Conservation (phyloP, 2,797 vertebrate species). For the Spheniscus humboldti region DNA sequence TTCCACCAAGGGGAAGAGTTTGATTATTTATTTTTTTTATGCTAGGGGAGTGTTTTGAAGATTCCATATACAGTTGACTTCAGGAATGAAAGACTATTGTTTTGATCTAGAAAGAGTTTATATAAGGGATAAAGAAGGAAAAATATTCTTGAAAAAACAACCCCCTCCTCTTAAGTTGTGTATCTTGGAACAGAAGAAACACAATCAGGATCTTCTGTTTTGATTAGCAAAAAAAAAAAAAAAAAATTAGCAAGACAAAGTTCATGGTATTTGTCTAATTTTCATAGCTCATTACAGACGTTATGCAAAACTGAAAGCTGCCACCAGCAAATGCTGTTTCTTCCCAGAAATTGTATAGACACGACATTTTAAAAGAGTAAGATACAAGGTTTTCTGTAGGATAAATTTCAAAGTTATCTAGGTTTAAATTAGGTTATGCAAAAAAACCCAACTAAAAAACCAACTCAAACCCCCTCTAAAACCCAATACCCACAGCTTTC, state of each 20-base stretch:
- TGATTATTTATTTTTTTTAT: not conserved
- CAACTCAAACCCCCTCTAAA: not conserved
- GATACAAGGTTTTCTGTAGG: constrained; percentile 16
- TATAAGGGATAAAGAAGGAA: constrained; percentile 64
- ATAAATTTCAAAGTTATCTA: constrained; percentile 34
- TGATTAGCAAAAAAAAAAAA: constrained; percentile 23
- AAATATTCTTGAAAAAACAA: constrained; percentile 74
- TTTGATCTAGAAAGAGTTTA: constrained; percentile 59
- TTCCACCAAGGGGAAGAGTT: not conserved
- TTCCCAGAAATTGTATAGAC: constrained; percentile 46
- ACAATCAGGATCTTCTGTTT: constrained; percentile 61
- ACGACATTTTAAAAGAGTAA: constrained; percentile 50
- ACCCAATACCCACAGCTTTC: not conserved
- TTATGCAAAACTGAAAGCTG: constrained; percentile 42
- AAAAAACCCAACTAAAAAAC: not conserved
- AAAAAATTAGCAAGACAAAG: constrained; percentile 45
- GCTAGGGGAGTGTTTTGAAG: constrained; percentile 53
- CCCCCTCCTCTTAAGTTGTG: constrained; percentile 69
- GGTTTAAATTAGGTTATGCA: constrained; percentile 38
- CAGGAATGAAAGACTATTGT: constrained; percentile 67
- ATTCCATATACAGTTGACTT: constrained; percentile 50
- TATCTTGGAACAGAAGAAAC: constrained; percentile 73
- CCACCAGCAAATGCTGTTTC: constrained; percentile 50
- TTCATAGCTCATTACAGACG: constrained; percentile 52
- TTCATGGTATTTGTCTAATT: constrained; percentile 65